Conservation (phyloP, 1,140 invertebrate genomes). For the Drosophila asahinai region DNA sequence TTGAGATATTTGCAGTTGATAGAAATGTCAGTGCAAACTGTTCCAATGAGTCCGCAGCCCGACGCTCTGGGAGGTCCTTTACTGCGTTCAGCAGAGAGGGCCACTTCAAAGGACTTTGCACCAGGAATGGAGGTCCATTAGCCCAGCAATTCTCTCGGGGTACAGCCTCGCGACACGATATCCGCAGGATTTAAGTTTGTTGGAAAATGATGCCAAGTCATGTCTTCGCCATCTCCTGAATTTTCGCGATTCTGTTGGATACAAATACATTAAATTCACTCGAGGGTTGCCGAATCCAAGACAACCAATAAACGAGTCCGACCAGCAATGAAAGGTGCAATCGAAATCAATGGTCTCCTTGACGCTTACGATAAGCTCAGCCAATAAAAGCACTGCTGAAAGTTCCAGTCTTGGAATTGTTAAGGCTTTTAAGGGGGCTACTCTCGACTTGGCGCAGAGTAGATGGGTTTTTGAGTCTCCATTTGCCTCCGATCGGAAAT, state of each 20-base stretch:
- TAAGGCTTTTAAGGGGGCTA: not conserved
- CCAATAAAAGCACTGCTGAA: not conserved
- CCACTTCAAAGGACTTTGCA: no score
- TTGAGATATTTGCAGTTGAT: no score
- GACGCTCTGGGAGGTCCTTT: not conserved
- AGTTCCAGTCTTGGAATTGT: conserved; percentile 3
- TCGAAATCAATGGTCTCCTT: not conserved
- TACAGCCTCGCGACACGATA: no score
- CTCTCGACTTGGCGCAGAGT: conserved; percentile 7
- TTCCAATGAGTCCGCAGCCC: not conserved
- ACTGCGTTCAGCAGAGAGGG: no score
- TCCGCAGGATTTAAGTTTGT: no score
- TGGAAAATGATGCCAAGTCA: not conserved
- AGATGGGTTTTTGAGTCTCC: not conserved
- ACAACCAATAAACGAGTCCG: not conserved
- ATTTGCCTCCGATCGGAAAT: not conserved
- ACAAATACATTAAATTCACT: not conserved
- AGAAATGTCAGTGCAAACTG: no score
- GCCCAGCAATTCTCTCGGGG: no score
- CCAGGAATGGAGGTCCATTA: no score
- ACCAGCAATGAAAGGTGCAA: not conserved
- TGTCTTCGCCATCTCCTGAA: not conserved
- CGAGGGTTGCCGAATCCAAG: no score
- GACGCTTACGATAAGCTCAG: not conserved
- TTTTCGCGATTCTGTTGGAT: not conserved